Evolutionary conservation across 2,113 vertebrate species (phyloP), one percentile per base, ranked within the genome.

Genomic region (Sitta europaea): DNA sequence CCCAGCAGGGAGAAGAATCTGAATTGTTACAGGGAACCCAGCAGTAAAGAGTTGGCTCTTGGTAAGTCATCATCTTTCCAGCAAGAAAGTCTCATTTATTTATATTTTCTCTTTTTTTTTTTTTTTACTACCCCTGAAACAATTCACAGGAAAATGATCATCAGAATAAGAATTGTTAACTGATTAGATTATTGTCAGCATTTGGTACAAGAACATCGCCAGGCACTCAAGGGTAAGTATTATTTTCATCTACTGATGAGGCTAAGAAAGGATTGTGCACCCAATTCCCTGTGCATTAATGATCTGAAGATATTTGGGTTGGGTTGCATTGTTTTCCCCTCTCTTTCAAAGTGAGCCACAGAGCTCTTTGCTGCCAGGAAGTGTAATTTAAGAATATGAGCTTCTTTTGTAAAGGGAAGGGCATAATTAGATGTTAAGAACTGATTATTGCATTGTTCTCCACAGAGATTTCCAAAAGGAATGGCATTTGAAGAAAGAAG

Each of bases 171-270:
- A 91, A 71, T 73, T 90, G 86, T 89, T 95, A 90, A 79, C 73
- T 87, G 92, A 92, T 93, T 92, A 90, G 91, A 84, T 94, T 97
- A 95, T 94, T 97, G 83, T 78, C 25, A 1, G 79, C 76, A 31
- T 48, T 92, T 1, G 0, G 67, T 73, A 53, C 80, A 85, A 90
- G 85, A 96, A 95, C 66, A 57, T 29, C 74, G 42, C 81, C 91
- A 91, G 83, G 48, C 12, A 10, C 93, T 88, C 89, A 88, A 83
- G 97, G 90, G 81, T 91, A 93, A 89, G 74, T 90, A 72, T 95
- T 80, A 73, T 96, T 95, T 97, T 97, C 93, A 94, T 96, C 81
- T 83, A 62, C 70, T 80, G 94, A 92, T 96, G 96, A 95, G 68
- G 59, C 73, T 94, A 89, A 96, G 92, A 96, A 96, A 86, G 79